Percentiles rank a stretch among this genome's conserved stretches.
Conservation (phyloP, 2,113 vertebrate genomes). For the Nesogale talazaci region DNA sequence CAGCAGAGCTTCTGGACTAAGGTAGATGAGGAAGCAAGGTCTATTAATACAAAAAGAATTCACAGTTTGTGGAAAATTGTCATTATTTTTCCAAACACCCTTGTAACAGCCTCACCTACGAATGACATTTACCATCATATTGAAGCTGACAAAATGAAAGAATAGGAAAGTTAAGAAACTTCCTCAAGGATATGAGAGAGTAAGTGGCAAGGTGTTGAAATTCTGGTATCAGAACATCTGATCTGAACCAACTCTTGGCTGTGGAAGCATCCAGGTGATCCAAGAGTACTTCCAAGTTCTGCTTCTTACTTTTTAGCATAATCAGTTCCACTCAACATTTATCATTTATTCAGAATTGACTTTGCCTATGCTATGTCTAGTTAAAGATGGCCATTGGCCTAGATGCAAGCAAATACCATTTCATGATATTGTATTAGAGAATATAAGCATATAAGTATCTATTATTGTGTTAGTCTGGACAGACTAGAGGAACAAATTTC, state of each 20-base stretch:
- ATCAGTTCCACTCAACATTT: not conserved
- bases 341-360: not conserved
- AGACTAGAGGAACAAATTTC: too few species aligned
- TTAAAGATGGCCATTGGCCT: not conserved
- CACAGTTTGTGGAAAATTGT: too few species aligned
- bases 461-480: too few species aligned
- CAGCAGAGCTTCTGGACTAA: too few species aligned
- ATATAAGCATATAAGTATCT: not conserved
- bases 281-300: not conserved
- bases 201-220: not conserved
- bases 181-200: not conserved
- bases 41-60: too few species aligned
- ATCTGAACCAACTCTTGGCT: not conserved
- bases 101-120: too few species aligned
- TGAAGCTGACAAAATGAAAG: not conserved
- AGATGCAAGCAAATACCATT: not conserved
- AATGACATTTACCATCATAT: not conserved
- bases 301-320: not conserved
- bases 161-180: not conserved
- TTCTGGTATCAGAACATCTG: not conserved
- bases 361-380: not conserved
- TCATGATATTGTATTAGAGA: not conserved
- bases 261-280: not conserved
- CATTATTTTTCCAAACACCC: too few species aligned
- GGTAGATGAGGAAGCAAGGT: too few species aligned